Percentiles rank a stretch among this genome's conserved stretches.
These are phyloP conservation scores for Mohoua ochrocephala DNA, from an alignment of 2,113 vertebrate species.

Conservation along the genomic window DNA sequence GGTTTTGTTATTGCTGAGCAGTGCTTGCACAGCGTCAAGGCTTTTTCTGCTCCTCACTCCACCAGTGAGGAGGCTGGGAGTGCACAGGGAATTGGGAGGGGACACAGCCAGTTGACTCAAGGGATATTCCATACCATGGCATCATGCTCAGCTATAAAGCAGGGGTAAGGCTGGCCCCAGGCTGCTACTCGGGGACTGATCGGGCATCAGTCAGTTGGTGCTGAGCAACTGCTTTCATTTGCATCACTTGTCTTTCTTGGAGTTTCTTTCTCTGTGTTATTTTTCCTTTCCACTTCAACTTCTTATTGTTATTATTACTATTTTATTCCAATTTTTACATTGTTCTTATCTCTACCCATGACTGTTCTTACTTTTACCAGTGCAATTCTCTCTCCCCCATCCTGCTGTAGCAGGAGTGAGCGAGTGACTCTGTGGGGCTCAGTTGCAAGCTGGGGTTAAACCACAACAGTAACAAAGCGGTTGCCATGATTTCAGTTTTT, in stretches of 20 bases:
- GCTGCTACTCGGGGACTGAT: not conserved
- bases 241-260: not conserved
- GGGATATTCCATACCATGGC: not conserved
- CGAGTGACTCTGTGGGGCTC: accelerated
- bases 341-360: not conserved
- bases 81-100: not conserved
- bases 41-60: not conserved
- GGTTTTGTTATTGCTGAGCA: not conserved
- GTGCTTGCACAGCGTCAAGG: not conserved
- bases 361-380: not conserved
- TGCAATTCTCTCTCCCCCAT: not conserved
- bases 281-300: not conserved
- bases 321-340: not conserved
- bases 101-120: not conserved
- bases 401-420: not conserved
- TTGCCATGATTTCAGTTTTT: not conserved
- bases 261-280: not conserved
- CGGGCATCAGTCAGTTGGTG: accelerated
- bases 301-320: not conserved
- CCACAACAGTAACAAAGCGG: not conserved
- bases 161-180: not conserved
- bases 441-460: not conserved
- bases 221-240: not conserved
- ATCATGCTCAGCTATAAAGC: not conserved
- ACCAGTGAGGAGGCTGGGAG: not conserved